Conservation (phyloP, 2,888 invertebrate species). For the Scaptomyza tumidula region DNA sequence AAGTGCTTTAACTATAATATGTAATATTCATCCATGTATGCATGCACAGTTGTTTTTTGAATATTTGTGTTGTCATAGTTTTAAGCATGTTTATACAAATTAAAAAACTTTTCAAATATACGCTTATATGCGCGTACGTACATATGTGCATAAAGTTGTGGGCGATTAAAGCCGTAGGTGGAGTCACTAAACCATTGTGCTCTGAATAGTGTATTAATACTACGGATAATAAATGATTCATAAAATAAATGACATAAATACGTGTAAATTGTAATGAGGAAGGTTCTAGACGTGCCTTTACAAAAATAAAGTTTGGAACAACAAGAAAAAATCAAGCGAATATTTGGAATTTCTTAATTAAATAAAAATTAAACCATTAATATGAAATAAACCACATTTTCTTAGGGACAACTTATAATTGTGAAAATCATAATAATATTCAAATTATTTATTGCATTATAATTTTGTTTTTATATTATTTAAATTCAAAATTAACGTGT, state of each 20-base stretch:
- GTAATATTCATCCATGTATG: slow-evolving; percentile 8
- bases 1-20: slow-evolving; percentile 37
- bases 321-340: neutral
- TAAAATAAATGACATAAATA: slow-evolving; percentile 14
- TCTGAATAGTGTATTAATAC: slow-evolving; percentile 29
- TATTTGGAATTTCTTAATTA: neutral
- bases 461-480: neutral
- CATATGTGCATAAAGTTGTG: slow-evolving; percentile 22
- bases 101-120: slow-evolving; percentile 24
- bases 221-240: slow-evolving; percentile 42
- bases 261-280: slow-evolving; percentile 1
- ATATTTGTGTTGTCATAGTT: slow-evolving; percentile 44
- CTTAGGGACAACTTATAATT: neutral
- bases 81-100: slow-evolving; percentile 37
- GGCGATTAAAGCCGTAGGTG: slow-evolving; percentile 38
- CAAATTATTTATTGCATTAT: neutral
- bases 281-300: slow-evolving; percentile 8
- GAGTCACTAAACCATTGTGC: slow-evolving; percentile 18
- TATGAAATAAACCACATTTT: neutral
- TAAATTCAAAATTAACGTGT: neutral
- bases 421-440: neutral
- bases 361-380: neutral
- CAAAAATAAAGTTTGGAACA: neutral
- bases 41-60: slow-evolving; percentile 16
- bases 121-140: neutral